Percentiles rank a stretch among this genome's conserved stretches.
phyloP scores from a whole-genome alignment of 1,140 invertebrate species.

The Leptinotarsa lineolata region DNA sequence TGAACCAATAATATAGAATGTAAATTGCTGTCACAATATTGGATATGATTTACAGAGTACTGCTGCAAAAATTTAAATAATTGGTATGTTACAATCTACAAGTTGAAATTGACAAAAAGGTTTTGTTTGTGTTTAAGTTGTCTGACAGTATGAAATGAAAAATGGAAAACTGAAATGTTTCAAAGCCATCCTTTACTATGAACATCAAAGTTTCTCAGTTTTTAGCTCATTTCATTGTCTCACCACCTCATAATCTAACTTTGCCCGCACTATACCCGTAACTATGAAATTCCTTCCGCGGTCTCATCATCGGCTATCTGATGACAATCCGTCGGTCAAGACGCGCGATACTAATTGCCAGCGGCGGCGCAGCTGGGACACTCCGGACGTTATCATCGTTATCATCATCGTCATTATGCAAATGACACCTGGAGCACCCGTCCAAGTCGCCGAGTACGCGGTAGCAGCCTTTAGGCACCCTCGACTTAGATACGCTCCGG shows the following conservation, averaged over 20 bases:
- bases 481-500: background rate
- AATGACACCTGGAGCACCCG: slow-evolving; percentile 42
- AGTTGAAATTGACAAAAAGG: too few relatives aligned
- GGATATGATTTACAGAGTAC: too few relatives aligned
- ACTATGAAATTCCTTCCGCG: background rate
- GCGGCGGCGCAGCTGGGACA: slow-evolving; percentile 45
- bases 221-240: background rate
- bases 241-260: background rate
- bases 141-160: too few relatives aligned
- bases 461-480: slow-evolving; percentile 36
- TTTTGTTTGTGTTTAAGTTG: too few relatives aligned
- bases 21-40: too few relatives aligned
- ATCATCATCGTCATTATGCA: slow-evolving; percentile 48
- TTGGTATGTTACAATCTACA: too few relatives aligned
- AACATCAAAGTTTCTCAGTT: too few relatives aligned
- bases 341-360: slow-evolving; percentile 47
- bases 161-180: too few relatives aligned
- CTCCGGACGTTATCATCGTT: slow-evolving; percentile 46
- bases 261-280: background rate
- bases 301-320: background rate
- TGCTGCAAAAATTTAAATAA: too few relatives aligned
- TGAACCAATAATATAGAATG: too few relatives aligned
- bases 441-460: slow-evolving; percentile 24
- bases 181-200: too few relatives aligned
- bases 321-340: slow-evolving; percentile 12